Evolutionary conservation across 2,888 invertebrate genomes (phyloP), one percentile per base, ranked within the genome.

Genomic region (Philopedon plagiatum): DNA sequence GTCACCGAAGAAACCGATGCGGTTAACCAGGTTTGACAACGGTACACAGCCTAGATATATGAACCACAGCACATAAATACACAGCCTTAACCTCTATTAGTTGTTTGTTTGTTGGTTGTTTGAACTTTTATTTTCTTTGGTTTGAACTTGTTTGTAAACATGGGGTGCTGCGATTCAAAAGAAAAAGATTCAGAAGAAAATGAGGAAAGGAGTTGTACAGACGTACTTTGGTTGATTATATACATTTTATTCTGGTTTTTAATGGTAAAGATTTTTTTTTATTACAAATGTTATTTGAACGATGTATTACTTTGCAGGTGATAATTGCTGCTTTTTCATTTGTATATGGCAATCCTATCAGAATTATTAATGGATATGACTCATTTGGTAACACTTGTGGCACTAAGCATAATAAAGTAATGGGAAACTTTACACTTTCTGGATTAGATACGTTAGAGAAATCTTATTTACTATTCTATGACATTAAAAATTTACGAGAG

Each of bases 371-470:
- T 88, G 97, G 97, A 15, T 96, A 94, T 85, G 97, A 97, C 84
- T 96, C 95, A 66, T 97, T 95, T 87, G 97, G 97, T 7, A 97
- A 98, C 83, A 96, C 96, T 32, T 98, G 98, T 85, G 97, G 97
- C 13, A 91, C 93, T 21, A 91, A 91, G 79, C 87, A 87, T 76
- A 97, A 97, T 85, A 91, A 91, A 77, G 91, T 90, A 76, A 90
- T 94, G 73, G 90, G 91, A 7, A 90, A 91, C 76, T 89, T 93
- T 81, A 90, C 92, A 2, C 84, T 93, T 56, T 94, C 96, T 19
- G 97, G 97, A 9, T 88, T 92, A 79, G 93, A 94, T 82, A 95
- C 94, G 41, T 88, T 90, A 23, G 91, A 94, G 76, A 93, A 92
- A 81, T 93, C 92, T 78, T 90, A 91, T 82, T 87, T 98, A 44